Evolutionary conservation across 2,797 vertebrate species (phyloP).

Genomic region (Sciurus carolinensis): DNA sequence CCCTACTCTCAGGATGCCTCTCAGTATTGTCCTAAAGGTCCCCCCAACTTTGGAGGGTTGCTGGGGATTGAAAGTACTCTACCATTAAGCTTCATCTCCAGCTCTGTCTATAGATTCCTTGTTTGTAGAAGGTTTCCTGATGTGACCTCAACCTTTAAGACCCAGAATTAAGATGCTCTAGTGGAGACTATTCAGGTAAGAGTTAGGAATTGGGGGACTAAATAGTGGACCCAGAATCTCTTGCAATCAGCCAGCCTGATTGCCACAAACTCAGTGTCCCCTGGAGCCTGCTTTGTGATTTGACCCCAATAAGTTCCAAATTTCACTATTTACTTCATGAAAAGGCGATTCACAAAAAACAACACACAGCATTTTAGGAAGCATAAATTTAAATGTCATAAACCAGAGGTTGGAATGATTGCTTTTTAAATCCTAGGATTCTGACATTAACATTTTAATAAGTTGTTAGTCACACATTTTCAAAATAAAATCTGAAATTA

Average conservation of each 20-base stretch:
- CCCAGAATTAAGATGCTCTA: not conserved
- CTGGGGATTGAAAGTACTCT: not conserved
- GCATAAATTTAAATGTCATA: slow-evolving; percentile 28
- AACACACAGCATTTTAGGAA: not conserved
- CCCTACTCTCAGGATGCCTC: not conserved
- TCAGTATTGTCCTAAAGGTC: not conserved
- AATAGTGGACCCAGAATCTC: not conserved
- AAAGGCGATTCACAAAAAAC: slow-evolving; percentile 24
- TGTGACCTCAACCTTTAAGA: not conserved
- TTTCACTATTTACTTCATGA: not conserved
- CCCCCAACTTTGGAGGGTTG: too few relatives aligned
- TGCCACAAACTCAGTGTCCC: not conserved
- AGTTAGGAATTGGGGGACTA: not conserved
- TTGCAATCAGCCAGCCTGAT: not conserved
- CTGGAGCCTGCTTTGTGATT: not conserved
- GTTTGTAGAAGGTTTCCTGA: not conserved
- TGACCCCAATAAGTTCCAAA: not conserved
- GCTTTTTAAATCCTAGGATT: not conserved
- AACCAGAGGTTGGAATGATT: not conserved
- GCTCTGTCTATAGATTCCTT: not conserved
- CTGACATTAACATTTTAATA: slow-evolving; percentile 24
- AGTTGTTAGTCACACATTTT: slow-evolving; percentile 4
- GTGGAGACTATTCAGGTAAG: not conserved
- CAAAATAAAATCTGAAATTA: slow-evolving; percentile 43
- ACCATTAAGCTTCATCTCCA: not conserved